Evolutionary conservation across 2,797 vertebrate species (phyloP).

Genomic region (Microhierax caerulescens): DNA sequence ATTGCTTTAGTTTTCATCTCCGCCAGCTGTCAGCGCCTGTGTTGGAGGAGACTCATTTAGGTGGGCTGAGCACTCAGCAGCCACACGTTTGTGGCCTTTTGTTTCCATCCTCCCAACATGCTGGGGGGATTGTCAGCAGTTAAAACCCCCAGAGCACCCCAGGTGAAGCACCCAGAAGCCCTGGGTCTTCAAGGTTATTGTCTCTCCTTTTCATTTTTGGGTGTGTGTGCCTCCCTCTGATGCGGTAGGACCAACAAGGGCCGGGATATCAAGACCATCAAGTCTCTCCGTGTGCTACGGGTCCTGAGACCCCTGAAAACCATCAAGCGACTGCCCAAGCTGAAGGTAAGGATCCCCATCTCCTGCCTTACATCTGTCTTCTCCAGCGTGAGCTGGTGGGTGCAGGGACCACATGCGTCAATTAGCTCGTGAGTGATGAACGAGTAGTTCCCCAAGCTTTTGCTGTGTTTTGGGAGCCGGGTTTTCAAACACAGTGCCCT

Average conservation of each 20-base stretch:
- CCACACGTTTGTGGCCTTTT: background rate
- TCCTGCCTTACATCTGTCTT: background rate
- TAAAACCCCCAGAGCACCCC: background rate
- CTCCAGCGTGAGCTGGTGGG: background rate
- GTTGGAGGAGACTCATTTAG: background rate
- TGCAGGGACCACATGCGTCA: rapidly evolving
- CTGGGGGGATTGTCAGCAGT: background rate
- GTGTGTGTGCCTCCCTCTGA: background rate
- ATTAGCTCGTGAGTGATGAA: background rate
- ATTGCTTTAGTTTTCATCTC: background rate
- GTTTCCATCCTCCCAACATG: background rate
- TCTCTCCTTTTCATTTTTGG: constrained; percentile 7
- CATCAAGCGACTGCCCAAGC: constrained; percentile 96
- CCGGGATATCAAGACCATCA: constrained; percentile 98
- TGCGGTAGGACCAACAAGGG: constrained; percentile 89
- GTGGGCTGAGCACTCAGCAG: background rate
- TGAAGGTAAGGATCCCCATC: constrained; percentile 83
- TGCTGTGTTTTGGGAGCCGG: background rate
- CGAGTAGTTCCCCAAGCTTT: background rate
- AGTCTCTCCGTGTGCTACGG: constrained; percentile 92
- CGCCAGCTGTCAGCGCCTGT: rapidly evolving
- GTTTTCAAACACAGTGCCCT: background rate
- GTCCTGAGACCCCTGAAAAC: constrained; percentile 96
- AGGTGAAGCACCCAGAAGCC: background rate
- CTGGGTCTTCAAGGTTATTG: background rate